These are phyloP conservation scores for Protosalanx chinensis DNA, from an alignment of 2,797 vertebrate species.

Conservation along the genomic window DNA sequence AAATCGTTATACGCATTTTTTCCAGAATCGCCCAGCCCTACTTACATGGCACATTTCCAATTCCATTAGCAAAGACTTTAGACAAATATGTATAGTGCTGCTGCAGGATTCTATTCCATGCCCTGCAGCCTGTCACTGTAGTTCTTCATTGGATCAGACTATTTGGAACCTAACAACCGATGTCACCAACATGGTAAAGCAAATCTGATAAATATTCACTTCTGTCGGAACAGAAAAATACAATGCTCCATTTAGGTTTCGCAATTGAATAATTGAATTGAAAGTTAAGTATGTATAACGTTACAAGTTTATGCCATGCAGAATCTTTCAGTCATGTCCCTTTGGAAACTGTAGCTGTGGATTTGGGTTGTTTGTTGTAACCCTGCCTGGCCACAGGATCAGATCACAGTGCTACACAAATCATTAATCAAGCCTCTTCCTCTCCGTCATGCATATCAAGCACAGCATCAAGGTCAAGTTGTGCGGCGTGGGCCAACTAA, in stretches of 20 bases:
- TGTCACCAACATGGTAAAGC: neutral
- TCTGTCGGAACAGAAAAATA: too few relatives aligned
- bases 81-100: slow-evolving; percentile 17
- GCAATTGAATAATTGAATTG: neutral
- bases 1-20: too few relatives aligned
- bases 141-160: slow-evolving; percentile 22
- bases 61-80: slow-evolving; percentile 24
- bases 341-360: neutral
- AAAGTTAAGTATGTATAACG: neutral
- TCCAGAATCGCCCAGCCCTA: too few relatives aligned
- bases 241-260: too few relatives aligned
- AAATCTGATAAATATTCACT: too few relatives aligned
- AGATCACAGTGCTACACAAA: neutral
- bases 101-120: slow-evolving; percentile 12
- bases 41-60: slow-evolving; percentile 15
- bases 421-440: slow-evolving; percentile 9
- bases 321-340: neutral
- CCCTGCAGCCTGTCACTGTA: slow-evolving; percentile 9
- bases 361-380: neutral
- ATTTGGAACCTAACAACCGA: neutral
- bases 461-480: slow-evolving; percentile 13
- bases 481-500: neutral
- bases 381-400: neutral
- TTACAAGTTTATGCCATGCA: neutral
- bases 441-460: neutral